Evolutionary conservation across 2,113 vertebrate species (phyloP).

Genomic region (Corythaixoides concolor): DNA sequence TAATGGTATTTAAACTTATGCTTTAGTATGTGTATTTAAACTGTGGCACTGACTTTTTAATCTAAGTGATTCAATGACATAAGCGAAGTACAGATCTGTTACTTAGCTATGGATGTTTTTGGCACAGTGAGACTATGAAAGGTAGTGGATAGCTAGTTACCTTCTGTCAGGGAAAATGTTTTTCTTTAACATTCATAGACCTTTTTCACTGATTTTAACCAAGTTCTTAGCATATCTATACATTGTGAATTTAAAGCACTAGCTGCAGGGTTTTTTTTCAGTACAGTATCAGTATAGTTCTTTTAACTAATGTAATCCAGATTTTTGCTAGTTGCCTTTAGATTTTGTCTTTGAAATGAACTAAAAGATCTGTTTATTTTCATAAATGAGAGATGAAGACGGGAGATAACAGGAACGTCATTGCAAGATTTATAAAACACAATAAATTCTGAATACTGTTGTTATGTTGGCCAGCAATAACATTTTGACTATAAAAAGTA

Average conservation of each 20-base stretch:
- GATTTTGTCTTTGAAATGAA: neutral
- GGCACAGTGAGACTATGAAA: neutral
- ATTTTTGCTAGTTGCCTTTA: neutral
- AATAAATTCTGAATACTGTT: neutral
- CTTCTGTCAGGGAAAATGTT: neutral
- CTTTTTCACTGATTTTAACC: neutral
- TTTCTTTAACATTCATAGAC: neutral
- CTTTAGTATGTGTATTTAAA: neutral
- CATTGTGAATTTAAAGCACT: neutral
- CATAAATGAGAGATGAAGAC: neutral
- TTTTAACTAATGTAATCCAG: neutral
- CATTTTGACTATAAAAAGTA: slow-evolving; percentile 3
- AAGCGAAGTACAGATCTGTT: neutral
- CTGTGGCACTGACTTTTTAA: neutral
- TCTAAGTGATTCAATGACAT: neutral
- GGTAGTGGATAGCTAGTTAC: neutral
- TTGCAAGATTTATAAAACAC: neutral
- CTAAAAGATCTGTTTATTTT: slow-evolving; percentile 5
- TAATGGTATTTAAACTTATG: neutral
- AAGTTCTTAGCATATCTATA: neutral
- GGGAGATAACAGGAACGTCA: neutral
- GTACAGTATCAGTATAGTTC: neutral
- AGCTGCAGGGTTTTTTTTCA: neutral
- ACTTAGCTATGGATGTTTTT: neutral
- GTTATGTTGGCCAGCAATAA: neutral